A percentile compares a stretch with the other conserved stretches of the same genome.
Evolutionary conservation across 2,888 invertebrate species (phyloP).

Genomic region (Miltochrista miniata): DNA sequence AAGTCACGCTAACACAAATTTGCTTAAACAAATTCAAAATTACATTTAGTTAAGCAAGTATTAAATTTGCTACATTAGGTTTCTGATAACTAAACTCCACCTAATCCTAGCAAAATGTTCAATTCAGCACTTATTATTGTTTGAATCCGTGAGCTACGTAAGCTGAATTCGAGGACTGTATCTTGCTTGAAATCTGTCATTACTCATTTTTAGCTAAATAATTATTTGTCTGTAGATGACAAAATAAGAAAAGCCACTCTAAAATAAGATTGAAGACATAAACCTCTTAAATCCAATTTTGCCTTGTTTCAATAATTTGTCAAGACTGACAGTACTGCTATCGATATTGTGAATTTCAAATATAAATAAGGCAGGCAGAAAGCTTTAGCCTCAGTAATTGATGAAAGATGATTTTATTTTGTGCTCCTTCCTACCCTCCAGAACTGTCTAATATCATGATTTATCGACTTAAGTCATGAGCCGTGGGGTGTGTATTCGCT

Average conservation of each 20-base stretch:
- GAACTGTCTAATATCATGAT: constrained; percentile 67
- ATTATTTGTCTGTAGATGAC: neutral
- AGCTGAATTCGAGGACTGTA: neutral
- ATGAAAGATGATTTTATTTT: constrained; percentile 60
- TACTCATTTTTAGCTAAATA: neutral
- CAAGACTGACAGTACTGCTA: constrained; percentile 31
- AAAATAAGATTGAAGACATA: constrained; percentile 13
- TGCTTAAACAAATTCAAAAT: too few species aligned
- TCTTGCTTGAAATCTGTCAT: neutral
- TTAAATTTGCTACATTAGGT: too few species aligned
- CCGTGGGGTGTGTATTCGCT: constrained; percentile 46
- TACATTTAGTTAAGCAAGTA: too few species aligned
- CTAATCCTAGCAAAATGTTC: too few species aligned
- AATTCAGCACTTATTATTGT: too few species aligned
- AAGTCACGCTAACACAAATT: too few species aligned
- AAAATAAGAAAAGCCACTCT: neutral
- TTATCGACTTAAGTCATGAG: constrained; percentile 66
- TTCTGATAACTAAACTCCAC: too few species aligned
- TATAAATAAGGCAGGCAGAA: constrained; percentile 43
- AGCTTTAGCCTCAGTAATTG: constrained; percentile 56
- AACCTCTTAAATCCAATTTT: constrained; percentile 26
- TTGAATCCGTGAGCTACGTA: too few species aligned
- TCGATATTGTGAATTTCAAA: constrained; percentile 46
- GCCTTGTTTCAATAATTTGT: constrained; percentile 38
- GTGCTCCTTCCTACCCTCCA: constrained; percentile 50